Evolutionary conservation across 2,113 vertebrate species (phyloP).

Genomic region (Craseonycteris thonglongyai): DNA sequence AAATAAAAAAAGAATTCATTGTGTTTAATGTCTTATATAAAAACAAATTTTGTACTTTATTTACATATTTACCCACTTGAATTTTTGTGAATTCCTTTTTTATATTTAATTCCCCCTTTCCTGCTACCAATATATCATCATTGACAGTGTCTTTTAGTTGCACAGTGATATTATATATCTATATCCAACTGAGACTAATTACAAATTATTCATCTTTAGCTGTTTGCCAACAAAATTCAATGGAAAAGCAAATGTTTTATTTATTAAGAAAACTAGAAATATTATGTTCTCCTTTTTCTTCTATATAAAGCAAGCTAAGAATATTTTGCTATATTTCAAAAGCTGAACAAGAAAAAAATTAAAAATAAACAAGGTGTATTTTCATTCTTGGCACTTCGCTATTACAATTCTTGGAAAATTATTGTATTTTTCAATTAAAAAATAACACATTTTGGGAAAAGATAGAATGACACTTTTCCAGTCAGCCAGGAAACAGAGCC

Average conservation of each 20-base stretch:
- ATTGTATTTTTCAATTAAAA: constrained; percentile 24
- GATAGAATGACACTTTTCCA: constrained; percentile 61
- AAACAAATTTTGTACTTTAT: constrained; percentile 38
- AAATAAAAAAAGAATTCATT: background rate
- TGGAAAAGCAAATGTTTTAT: constrained; percentile 7
- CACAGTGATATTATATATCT: constrained; percentile 18
- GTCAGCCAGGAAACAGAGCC: constrained; percentile 71
- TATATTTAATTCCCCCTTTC: constrained; percentile 23
- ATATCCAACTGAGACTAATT: background rate
- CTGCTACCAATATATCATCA: constrained; percentile 17
- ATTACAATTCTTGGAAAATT: constrained; percentile 56
- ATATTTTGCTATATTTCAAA: constrained; percentile 26
- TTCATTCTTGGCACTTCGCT: constrained; percentile 32
- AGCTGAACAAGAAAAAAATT: constrained; percentile 12
- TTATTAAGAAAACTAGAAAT: constrained; percentile 49
- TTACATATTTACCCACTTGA: constrained; percentile 29
- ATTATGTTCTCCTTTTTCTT: background rate
- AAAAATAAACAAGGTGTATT: background rate
- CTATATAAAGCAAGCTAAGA: constrained; percentile 30
- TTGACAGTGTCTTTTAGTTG: constrained; percentile 18
- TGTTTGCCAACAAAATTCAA: constrained; percentile 40
- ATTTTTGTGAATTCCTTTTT: constrained; percentile 23
- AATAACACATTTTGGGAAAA: constrained; percentile 48
- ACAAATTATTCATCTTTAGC: constrained; percentile 20
- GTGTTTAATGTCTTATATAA: background rate